A percentile compares a stretch with the other conserved stretches of the same genome.
These are phyloP conservation scores for Zaprionus tsacasi DNA, from an alignment of 1,140 invertebrate species.

Conservation along the genomic window DNA sequence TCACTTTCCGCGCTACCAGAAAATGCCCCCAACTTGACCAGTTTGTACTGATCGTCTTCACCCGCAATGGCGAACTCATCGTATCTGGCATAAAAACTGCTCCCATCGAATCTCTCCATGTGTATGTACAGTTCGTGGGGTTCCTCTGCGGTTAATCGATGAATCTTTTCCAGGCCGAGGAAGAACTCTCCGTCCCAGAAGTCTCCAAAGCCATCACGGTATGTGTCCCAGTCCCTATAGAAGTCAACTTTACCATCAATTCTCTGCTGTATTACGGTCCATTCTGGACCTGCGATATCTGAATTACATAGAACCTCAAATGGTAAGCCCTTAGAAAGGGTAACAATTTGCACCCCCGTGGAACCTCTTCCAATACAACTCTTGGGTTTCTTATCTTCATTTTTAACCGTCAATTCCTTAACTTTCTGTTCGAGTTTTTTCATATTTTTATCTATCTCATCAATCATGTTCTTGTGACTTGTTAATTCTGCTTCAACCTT, in stretches of 20 bases:
- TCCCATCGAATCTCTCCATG: background rate
- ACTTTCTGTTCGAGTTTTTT: too few relatives aligned
- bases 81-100: background rate
- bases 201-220: background rate
- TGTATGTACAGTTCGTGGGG: background rate
- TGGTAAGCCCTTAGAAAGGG: too few relatives aligned
- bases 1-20: background rate
- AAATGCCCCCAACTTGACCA: background rate
- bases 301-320: background rate
- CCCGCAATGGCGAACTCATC: background rate
- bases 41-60: background rate
- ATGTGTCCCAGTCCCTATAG: background rate
- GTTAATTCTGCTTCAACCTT: background rate
- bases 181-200: background rate
- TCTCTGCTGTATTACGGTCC: background rate
- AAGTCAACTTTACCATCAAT: background rate
- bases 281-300: background rate
- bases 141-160: background rate
- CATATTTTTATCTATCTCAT: too few relatives aligned
- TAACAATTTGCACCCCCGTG: too few relatives aligned
- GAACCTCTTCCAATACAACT: too few relatives aligned
- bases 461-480: too few relatives aligned
- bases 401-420: too few relatives aligned
- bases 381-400: too few relatives aligned
- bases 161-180: background rate